phyloP scores from a whole-genome alignment of 2,888 invertebrate species.

The Phortica magna region DNA sequence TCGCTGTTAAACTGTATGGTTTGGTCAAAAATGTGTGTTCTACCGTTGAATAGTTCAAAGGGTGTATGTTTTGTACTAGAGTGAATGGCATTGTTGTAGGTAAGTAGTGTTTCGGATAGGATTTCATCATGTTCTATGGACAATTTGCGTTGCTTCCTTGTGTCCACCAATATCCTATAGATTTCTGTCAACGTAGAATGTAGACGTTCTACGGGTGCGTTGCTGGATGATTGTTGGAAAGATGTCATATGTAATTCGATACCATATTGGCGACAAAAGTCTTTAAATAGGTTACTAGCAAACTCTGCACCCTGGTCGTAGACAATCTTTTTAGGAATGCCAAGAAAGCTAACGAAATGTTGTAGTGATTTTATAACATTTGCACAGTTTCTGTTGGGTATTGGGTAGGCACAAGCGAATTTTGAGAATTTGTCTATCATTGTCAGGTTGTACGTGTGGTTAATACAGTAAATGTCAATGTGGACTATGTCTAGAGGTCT shows the following conservation, averaged over 20 bases:
- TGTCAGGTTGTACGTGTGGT: too few relatives aligned
- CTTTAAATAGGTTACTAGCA: too few relatives aligned
- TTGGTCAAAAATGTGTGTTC: slow-evolving; percentile 42
- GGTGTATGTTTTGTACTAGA: slow-evolving; percentile 36
- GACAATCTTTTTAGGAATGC: slow-evolving; percentile 41
- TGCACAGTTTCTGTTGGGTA: too few relatives aligned
- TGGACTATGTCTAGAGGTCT: slow-evolving; percentile 42
- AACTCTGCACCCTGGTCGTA: too few relatives aligned
- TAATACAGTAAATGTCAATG: slow-evolving; percentile 39
- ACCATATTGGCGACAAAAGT: slow-evolving; percentile 38
- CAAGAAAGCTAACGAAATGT: slow-evolving; percentile 41
- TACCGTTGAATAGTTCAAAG: slow-evolving; percentile 48
- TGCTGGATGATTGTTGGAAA: slow-evolving; percentile 43
- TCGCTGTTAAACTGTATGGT: slow-evolving; percentile 31
- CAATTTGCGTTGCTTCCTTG: slow-evolving; percentile 22
- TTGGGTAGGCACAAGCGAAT: too few relatives aligned
- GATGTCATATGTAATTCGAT: slow-evolving; percentile 38
- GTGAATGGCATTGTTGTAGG: too few relatives aligned
- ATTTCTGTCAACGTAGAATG: slow-evolving; percentile 48
- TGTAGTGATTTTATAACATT: slow-evolving; percentile 41
- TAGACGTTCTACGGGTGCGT: slow-evolving; percentile 46
- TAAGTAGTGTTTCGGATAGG: slow-evolving; percentile 35
- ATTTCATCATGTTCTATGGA: slow-evolving; percentile 36
- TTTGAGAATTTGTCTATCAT: too few relatives aligned
- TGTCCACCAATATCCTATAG: slow-evolving; percentile 40